These are phyloP conservation scores for Leptinotarsa lineolata DNA, from an alignment of 1,140 invertebrate genomes.

Conservation along the genomic window DNA sequence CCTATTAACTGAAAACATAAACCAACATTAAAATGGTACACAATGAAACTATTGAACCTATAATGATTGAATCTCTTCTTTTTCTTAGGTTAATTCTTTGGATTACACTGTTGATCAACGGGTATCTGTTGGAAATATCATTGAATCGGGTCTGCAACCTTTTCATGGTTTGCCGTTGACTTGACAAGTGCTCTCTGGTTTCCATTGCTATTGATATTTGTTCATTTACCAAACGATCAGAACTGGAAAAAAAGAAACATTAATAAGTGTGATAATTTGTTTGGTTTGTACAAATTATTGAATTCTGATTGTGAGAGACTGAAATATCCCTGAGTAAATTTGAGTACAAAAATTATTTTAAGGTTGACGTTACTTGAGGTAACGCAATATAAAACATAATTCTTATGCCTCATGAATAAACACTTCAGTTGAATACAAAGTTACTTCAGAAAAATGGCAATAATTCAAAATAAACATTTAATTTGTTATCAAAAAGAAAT, in stretches of 20 bases:
- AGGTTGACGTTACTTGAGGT: no score
- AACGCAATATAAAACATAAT: no score
- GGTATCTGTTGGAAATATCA: conserved; percentile 89
- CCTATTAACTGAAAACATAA: conserved; percentile 69
- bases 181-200: conserved; percentile 87
- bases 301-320: no score
- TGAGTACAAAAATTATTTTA: no score
- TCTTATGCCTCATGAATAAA: no score
- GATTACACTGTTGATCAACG: conserved; percentile 85
- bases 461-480: no score
- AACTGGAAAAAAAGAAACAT: conserved; percentile 63
- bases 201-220: conserved; percentile 97
- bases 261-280: conserved; percentile 12
- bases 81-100: conserved; percentile 93
- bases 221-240: conserved; percentile 90
- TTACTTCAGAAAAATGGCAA: no score
- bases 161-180: conserved; percentile 87
- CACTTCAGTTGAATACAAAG: no score
- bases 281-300: not conserved
- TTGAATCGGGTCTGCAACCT: conserved; percentile 90
- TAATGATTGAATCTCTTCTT: conserved; percentile 86
- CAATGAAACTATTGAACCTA: conserved; percentile 80
- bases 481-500: no score
- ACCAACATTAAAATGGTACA: conserved; percentile 87
- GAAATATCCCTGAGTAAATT: no score